Base-by-base conservation (phyloP, 2,888 invertebrate genomes). In the Catotricha subobsoleta region DNA sequence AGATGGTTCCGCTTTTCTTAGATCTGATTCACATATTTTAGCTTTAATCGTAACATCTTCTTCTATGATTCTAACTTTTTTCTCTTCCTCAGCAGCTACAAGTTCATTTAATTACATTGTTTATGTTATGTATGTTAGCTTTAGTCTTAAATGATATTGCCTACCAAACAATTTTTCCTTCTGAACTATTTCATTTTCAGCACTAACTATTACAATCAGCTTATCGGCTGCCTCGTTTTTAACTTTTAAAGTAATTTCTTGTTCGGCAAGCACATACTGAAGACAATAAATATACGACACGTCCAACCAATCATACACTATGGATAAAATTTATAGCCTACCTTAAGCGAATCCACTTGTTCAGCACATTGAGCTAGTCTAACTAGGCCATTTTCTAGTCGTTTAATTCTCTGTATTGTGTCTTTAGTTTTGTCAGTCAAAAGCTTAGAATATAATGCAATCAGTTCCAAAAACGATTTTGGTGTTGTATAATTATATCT, bases 401-500 rank as follows among this genome's bases (percentile, higher is more conserved):
- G 71, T 2, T 64, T 58, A 40, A 92, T 87, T 66, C 81, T 86
- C 48, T 75, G 71, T 48, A 73, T 71, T 25, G 88, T 68, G 47
- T 84, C 78, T 2, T 58, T 60, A 1, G 72, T 74, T 56, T 80
- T 82, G 49, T 73, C 74, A 18, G 65, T 70, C 44, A 84, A 59
- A 34, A 86, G 62, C 58, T 84, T 84, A 19, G 74, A 67, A 56
- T 78, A 95, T 20, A 94, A 66, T 33, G 80, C 75, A 49, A 95
- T 91, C 61, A 90, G 90, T 60, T 95, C 94, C 41, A 95, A 67
- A 67, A 94, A 95, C n/a, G 90, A 87, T 66, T 95, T 95, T 0
- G 95, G 95, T 3, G 94, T 95, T 7, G 94, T 94, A 63, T 95
- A 95, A 64, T 94, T 94, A 65, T 86, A 90, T 18, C 92, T 72